phyloP scores from a whole-genome alignment of 2,888 invertebrate genomes.

The Proisotoma minuta region DNA sequence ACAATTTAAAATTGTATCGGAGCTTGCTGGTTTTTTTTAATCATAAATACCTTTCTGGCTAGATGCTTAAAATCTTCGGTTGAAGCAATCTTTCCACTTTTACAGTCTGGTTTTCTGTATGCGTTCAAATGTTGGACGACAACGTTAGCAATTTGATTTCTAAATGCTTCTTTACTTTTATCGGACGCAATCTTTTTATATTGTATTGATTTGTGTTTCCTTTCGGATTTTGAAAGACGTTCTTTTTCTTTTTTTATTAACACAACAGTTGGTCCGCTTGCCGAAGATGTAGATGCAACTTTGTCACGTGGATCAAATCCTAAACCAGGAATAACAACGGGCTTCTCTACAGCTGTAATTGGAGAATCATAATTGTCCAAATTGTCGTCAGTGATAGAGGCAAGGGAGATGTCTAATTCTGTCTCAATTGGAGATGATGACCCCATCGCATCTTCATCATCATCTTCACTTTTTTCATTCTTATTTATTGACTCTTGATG shows the following conservation, averaged over 20 bases:
- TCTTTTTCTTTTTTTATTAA: conserved; percentile 18
- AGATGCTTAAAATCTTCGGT: conserved; percentile 92
- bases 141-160: conserved; percentile 64
- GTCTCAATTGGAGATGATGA: conserved; percentile 33
- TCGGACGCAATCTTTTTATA: conserved; percentile 23
- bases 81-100: conserved; percentile 74
- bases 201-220: conserved; percentile 33
- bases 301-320: conserved; percentile 21
- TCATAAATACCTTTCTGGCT: conserved; percentile 71
- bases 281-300: background rate
- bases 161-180: conserved; percentile 75
- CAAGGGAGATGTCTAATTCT: conserved; percentile 27
- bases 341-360: background rate
- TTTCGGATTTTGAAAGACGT: conserved; percentile 19
- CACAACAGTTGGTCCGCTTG: background rate
- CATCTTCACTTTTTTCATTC: background rate
- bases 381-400: conserved; percentile 2
- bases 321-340: conserved; percentile 23
- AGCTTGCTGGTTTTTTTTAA: too few species aligned
- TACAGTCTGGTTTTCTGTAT: conserved; percentile 78
- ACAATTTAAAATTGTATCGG: conserved; percentile 9
- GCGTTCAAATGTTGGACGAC: conserved; percentile 84
- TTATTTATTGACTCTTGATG: background rate
- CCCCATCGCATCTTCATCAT: background rate
- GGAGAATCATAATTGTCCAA: background rate